Base-by-base conservation (phyloP, 2,888 invertebrate species). In the Ormyrus labotus region DNA sequence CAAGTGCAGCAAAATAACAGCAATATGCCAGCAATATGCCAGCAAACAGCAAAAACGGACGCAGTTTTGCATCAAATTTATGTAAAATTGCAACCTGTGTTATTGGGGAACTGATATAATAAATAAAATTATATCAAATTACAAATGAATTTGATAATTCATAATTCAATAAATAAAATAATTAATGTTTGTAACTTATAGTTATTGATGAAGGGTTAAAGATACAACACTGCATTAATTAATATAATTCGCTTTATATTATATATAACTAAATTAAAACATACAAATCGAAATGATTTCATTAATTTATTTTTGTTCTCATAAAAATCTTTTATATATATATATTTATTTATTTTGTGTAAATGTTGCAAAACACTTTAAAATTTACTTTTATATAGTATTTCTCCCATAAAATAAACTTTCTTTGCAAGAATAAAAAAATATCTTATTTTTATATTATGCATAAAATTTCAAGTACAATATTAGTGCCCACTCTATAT, bases 391-490 rank as follows among this genome's bases (percentile, higher is more conserved):
- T 60, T 68, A 34, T 34, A n/a, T 50, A 11, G 19, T 8, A 34
- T 68, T 65, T 63, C 6, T 65, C 72, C n/a, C 13, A 72, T 53
- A 75, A 67, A 74, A 71, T 67, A 53, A 70, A 48, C 53, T 60
- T 50, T 71, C 11, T n/a, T 34, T 11, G 45, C n/a, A 67, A 67
- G 55, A 65, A 67, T 72, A 76, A 68, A 72, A 79, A 72, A 72
- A 72, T 68, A 72, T 76, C 6, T 6, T 50, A 73, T n/a, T 57
- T 78, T 19, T 70, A 77, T 78, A 67, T 48, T 34, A 78, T 73
- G 77, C 72, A 78, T 78, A 79, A 47, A 57, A 78, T 73, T 82
- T 8, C 53, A 76, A 65, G 70, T 76, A 78, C 73, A 71, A 61
- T 80, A 53, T 64, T 79, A 75, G 58, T 74, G 69, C 76, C 61